Conservation (phyloP, 2,113 vertebrate genomes). For the Zosterops lateralis region DNA sequence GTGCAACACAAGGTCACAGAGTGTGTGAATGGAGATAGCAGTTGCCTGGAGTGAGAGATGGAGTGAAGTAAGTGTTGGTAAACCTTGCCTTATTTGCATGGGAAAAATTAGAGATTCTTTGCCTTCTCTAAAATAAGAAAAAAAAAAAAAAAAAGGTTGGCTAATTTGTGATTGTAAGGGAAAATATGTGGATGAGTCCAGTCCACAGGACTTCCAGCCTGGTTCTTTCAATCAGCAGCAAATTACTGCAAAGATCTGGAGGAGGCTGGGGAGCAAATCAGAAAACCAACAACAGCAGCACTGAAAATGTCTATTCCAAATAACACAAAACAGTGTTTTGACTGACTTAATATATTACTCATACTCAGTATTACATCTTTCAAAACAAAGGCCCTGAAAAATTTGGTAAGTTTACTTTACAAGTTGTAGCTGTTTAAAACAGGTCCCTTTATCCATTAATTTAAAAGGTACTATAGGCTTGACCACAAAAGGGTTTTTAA, state of each 20-base stretch:
- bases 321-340: not conserved
- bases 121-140: not conserved
- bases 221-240: not conserved
- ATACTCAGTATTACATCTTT: not conserved
- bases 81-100: not conserved
- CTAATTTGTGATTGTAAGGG: not conserved
- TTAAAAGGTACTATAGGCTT: not conserved
- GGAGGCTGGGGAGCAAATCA: not conserved
- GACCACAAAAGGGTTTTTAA: constrained; percentile 1
- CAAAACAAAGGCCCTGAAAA: not conserved
- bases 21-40: not conserved
- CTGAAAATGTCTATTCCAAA: not conserved
- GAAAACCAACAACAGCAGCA: not conserved
- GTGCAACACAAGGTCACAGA: not conserved
- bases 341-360: not conserved
- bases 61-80: not conserved
- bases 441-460: not conserved
- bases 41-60: not conserved
- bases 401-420: not conserved
- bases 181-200: not conserved
- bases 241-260: not conserved
- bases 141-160: not conserved
- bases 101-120: not conserved
- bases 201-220: not conserved
- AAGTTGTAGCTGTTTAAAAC: not conserved